Percentiles rank a stretch among this genome's conserved stretches.
phyloP scores from a whole-genome alignment of 2,113 vertebrate genomes.

The Labrus mixtus region DNA sequence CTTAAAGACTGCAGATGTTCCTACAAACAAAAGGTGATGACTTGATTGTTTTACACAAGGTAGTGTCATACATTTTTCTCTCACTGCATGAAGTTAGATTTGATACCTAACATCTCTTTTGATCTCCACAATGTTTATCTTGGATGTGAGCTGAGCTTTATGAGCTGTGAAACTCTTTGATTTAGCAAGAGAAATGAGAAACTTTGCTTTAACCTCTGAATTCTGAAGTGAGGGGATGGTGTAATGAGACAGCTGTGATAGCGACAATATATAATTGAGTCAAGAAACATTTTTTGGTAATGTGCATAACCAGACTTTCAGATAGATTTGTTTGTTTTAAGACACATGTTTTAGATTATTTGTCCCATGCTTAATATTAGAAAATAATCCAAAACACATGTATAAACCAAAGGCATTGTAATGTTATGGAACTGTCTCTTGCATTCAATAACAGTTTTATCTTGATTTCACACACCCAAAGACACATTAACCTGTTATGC shows the following conservation, averaged over 20 bases:
- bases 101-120: background rate
- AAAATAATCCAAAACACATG: slow-evolving; percentile 36
- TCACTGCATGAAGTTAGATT: background rate
- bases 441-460: slow-evolving; percentile 1
- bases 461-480: too few relatives aligned
- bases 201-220: background rate
- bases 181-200: background rate
- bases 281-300: background rate
- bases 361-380: slow-evolving; percentile 20
- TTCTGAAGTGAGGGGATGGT: background rate
- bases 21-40: background rate
- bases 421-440: background rate
- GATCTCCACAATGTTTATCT: background rate
- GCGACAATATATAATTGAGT: slow-evolving; percentile 10
- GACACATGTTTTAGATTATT: slow-evolving; percentile 40
- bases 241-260: slow-evolving; percentile 18
- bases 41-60: background rate
- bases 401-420: background rate
- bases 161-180: background rate
- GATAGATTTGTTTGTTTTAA: slow-evolving; percentile 26
- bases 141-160: background rate
- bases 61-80: background rate
- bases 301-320: slow-evolving; percentile 29
- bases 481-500: too few relatives aligned
- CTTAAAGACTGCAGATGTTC: background rate